These are phyloP conservation scores for Plecturocebus donacophilus DNA, from an alignment of 2,113 vertebrate genomes.

Conservation along the genomic window DNA sequence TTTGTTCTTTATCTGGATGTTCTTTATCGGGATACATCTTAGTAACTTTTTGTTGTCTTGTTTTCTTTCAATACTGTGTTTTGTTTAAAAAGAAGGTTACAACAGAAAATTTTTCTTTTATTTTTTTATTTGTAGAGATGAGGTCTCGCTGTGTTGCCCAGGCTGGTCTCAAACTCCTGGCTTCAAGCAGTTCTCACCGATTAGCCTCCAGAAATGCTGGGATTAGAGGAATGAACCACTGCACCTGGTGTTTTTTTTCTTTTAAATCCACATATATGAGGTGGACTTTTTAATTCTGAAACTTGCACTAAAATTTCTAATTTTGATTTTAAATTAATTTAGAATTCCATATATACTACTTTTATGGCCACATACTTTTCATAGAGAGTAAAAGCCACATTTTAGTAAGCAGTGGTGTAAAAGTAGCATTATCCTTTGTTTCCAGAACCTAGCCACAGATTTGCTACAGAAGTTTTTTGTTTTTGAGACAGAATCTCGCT, in stretches of 20 bases:
- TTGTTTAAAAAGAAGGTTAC: background rate
- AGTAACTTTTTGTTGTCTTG: background rate
- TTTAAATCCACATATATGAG: background rate
- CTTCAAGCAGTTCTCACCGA: no score
- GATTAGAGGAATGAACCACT: no score
- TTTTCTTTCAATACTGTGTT: background rate
- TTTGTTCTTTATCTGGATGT: constrained; percentile 11
- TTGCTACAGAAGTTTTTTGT: no score
- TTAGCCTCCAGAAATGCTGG: no score
- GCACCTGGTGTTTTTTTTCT: background rate
- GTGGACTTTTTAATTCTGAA: background rate
- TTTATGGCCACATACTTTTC: background rate
- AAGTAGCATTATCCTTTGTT: constrained; percentile 1
- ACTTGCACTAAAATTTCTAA: background rate
- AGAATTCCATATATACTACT: background rate
- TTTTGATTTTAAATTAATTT: constrained; percentile 14
- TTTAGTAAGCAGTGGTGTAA: background rate
- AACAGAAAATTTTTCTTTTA: background rate
- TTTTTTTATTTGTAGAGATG: background rate
- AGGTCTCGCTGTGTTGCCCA: no score
- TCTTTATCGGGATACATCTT: background rate
- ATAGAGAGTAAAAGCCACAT: background rate
- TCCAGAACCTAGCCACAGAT: background rate
- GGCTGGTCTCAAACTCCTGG: no score
- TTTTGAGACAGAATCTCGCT: no score